Base-by-base conservation (phyloP, 2,113 vertebrate genomes). In the Ptilonorhynchus violaceus region DNA sequence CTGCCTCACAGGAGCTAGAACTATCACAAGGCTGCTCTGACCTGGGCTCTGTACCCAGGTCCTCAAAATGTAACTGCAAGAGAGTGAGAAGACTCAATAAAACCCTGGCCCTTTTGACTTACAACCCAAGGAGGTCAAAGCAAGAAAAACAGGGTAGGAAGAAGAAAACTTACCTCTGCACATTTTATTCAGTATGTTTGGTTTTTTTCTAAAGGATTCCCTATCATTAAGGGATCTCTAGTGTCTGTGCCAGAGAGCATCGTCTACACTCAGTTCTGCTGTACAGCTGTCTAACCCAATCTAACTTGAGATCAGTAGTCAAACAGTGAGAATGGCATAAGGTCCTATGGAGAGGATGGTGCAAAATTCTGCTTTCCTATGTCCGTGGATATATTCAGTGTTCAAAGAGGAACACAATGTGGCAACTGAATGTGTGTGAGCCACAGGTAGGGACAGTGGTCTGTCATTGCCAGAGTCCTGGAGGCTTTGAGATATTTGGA, bases 381-480 rank as follows among this genome's bases (percentile, higher is more conserved):
- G n/a, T 67, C 22, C 0, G 0, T 78, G 60, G 24, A 33, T 31
- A 28, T 11, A 39, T 19, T 47, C 13, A 37, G 1, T 46, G 39
- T 42, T 77, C 62, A 60, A 39, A 82, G 37, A 60, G 58, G n/a
- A 74, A 7, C 31, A 44, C 0, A 79, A 47, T 21, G 25, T 80
- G 58, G 14, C 10, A 63, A 44, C 1, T 15, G 47, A 62, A 67
- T 0, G 0, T 37, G 8, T 50, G 15, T 59, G 31, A 73, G 33
- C 30, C 35, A 47, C 20, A 75, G 44, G 12, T 35, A 31, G 22
- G 23, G 39, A 49, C n/a, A 82, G 33, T 3, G 0, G 4, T 67
- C 46, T 2, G 0, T 33, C 30, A 18, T 44, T 52, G 23, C 11
- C 22, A 58, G 31, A 9, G 4, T 78, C 28, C 42, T 68, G 44